Evolutionary conservation across 2,888 invertebrate species (phyloP), one percentile per base, ranked within the genome.

Genomic region (Lithophane semibrunnea): DNA sequence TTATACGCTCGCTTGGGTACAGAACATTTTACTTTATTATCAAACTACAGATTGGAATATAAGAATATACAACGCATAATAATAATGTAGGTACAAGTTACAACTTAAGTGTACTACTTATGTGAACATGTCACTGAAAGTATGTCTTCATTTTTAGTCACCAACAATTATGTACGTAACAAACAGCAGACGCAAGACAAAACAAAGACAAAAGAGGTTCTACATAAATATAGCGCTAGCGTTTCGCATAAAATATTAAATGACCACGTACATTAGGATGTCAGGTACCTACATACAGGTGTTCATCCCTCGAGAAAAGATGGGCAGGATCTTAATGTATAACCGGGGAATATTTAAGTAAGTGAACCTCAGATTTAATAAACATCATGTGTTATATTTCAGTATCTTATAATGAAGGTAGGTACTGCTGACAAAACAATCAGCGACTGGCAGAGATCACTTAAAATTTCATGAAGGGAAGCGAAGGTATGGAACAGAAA

Each of bases 311-410:
- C 13, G 73, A 68, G 84, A 80, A 29, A 29, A 58, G 24, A 71
- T 54, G 16, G 63, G n/a, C 63, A 61, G 56, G 42, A 73, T 42
- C 74, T 61, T 73, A 80, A 79, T 54, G 64, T 78, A 72, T 76
- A 73, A 74, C 71, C 54, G 65, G 49, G 18, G 73, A 75, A 77
- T 79, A 83, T 80, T 70, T 67, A 13, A 60, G 64, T 64, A 44
- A 44, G 69, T 66, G 29, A 75, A 58, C 64, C 61, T 56, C 47
- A 66, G 49, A 79, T 73, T 81, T 77, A 80, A 86, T 80, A 79
- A 61, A 68, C 37, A 58, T 54, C 29, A 58, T 54, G 60, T 44
- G 21, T 52, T n/a, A 63, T 52, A 47, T 73, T 60, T 56, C 8
- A 49, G n/a, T 29, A n/a, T 21, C 49, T 70, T 52, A 52, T 24